These are phyloP conservation scores for Parelbella ahira DNA, from an alignment of 2,888 invertebrate species.

Conservation along the genomic window DNA sequence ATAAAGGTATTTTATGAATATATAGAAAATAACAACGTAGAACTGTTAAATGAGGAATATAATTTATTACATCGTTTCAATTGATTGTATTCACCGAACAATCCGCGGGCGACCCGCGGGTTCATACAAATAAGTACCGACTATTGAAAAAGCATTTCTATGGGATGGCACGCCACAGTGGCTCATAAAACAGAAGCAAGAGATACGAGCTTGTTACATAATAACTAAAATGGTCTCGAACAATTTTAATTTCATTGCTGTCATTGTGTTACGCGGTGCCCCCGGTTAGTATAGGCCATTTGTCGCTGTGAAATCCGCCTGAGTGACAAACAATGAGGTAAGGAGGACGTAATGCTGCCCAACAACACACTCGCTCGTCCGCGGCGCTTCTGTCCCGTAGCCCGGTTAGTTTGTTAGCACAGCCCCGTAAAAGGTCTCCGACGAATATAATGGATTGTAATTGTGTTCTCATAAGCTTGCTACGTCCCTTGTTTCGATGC, in stretches of 20 bases:
- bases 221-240: conserved; percentile 41
- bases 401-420: conserved; percentile 47
- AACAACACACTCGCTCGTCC: conserved; percentile 33
- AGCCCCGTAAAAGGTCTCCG: conserved; percentile 59
- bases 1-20: no score
- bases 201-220: conserved; percentile 26
- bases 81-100: conserved; percentile 23
- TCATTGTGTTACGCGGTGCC: conserved; percentile 55
- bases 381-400: conserved; percentile 23
- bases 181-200: conserved; percentile 27
- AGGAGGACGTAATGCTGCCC: conserved; percentile 62
- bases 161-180: conserved; percentile 24
- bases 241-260: conserved; percentile 60
- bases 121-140: conserved; percentile 24
- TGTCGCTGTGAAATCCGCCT: conserved; percentile 68
- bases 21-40: background rate
- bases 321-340: conserved; percentile 75
- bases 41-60: conserved; percentile 18
- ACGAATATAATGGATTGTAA: conserved; percentile 73
- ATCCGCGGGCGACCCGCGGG: conserved; percentile 22
- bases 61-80: conserved; percentile 20
- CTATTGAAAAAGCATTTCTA: conserved; percentile 23
- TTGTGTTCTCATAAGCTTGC: conserved; percentile 73
- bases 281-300: conserved; percentile 60
- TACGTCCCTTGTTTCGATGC: conserved; percentile 52